Evolutionary conservation across 2,797 vertebrate genomes (phyloP).

Genomic region (Anguilla marmorata): DNA sequence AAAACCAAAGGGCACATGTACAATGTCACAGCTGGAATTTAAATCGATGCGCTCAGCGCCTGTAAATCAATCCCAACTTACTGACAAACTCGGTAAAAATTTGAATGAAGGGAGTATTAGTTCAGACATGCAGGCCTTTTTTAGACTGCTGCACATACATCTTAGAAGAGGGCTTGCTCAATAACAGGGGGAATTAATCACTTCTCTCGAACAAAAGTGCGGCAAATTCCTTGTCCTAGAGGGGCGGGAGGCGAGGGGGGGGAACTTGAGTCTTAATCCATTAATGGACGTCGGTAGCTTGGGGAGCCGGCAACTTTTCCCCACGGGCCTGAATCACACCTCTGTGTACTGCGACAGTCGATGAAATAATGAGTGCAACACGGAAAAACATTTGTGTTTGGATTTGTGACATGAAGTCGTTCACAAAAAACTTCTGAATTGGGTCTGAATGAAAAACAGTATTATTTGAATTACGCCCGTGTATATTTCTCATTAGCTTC

Average conservation of each 20-base stretch:
- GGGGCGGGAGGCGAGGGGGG: slow-evolving; percentile 5
- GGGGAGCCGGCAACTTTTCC: slow-evolving; percentile 1
- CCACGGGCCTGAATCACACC: neutral
- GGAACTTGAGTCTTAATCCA: slow-evolving; percentile 44
- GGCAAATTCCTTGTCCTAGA: slow-evolving; percentile 39
- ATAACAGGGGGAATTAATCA: slow-evolving; percentile 38
- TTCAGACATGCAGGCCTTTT: slow-evolving; percentile 33
- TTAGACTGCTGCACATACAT: neutral
- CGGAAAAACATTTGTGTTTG: neutral
- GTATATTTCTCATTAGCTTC: neutral
- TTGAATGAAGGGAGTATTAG: neutral
- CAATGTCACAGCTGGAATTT: slow-evolving; percentile 19
- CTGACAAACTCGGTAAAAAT: slow-evolving; percentile 17
- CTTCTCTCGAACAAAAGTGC: slow-evolving; percentile 26
- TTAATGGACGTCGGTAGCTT: slow-evolving; percentile 46
- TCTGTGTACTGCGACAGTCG: neutral
- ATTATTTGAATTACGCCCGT: neutral
- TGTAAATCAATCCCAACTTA: slow-evolving; percentile 31
- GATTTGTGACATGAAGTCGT: neutral
- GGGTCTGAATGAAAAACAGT: neutral
- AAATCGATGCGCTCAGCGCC: slow-evolving; percentile 15
- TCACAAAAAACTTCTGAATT: neutral
- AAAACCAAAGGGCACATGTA: slow-evolving; percentile 32
- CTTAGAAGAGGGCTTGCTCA: slow-evolving; percentile 25
- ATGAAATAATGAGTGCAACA: neutral